Conservation (phyloP, 2,797 vertebrate species). For the Clarias laeviceps region DNA sequence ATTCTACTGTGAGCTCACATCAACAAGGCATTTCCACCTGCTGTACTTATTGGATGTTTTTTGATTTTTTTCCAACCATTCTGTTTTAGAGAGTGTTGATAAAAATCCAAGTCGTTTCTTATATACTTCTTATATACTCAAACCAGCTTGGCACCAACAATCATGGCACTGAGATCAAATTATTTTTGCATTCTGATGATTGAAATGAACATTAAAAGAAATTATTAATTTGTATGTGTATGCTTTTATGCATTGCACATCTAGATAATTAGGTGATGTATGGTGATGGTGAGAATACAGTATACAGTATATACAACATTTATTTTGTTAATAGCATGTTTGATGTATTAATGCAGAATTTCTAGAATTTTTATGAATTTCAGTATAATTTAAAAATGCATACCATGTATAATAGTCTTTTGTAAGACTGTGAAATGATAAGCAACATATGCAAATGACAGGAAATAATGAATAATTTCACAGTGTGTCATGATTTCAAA, state of each 20-base stretch:
- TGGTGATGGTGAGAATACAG: too few relatives aligned
- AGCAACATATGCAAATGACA: constrained; percentile 14
- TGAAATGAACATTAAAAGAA: neutral
- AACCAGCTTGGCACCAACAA: neutral
- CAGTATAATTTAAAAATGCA: neutral
- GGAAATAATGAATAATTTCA: neutral
- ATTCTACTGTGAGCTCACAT: neutral
- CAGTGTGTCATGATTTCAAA: constrained; percentile 2
- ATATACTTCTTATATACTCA: neutral
- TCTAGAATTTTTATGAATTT: neutral
- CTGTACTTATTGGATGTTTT: neutral
- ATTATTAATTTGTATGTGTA: neutral
- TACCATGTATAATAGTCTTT: neutral
- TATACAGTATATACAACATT: too few relatives aligned
- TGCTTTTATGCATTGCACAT: neutral
- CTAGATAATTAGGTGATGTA: neutral
- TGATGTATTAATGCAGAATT: neutral
- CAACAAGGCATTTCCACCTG: neutral
- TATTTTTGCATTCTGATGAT: neutral
- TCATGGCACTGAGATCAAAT: neutral
- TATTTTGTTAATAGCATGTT: neutral
- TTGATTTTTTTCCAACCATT: neutral
- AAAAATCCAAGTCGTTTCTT: neutral
- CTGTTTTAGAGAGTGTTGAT: neutral
- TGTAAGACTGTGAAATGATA: neutral